phyloP scores from a whole-genome alignment of 2,888 invertebrate species.

The Autographa pulchrina region DNA sequence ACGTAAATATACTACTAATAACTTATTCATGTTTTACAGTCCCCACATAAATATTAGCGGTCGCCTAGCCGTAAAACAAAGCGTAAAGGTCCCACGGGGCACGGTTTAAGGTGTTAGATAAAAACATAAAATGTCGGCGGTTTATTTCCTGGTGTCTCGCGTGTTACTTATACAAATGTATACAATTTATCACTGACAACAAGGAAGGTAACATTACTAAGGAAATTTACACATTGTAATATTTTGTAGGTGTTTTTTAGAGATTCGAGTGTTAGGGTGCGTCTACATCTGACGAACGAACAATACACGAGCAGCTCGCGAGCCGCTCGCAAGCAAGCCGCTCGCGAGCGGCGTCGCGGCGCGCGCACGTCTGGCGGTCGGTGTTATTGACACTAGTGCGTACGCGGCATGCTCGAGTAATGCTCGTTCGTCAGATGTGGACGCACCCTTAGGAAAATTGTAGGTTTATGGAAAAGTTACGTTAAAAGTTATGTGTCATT shows the following conservation, averaged over 20 bases:
- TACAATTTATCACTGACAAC: constrained; percentile 28
- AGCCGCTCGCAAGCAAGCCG: no score
- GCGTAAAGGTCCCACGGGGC: constrained; percentile 16
- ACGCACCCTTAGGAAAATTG: no score
- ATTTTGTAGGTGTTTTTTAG: constrained; percentile 24
- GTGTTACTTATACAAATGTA: constrained; percentile 37
- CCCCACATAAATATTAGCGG: not conserved
- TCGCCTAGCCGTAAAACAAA: constrained; percentile 18
- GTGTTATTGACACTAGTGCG: no score
- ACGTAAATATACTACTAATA: not conserved
- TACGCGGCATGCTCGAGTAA: no score
- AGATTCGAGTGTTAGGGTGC: not conserved
- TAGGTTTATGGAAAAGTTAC: not conserved
- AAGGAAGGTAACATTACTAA: constrained; percentile 9
- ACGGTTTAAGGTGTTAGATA: constrained; percentile 33
- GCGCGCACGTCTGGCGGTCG: no score
- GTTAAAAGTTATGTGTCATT: not conserved
- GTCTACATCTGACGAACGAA: no score
- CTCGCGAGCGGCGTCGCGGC: no score
- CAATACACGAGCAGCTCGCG: no score
- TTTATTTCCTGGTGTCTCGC: constrained; percentile 26
- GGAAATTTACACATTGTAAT: constrained; percentile 17
- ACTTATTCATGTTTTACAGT: not conserved
- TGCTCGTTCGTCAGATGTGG: no score
- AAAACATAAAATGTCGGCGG: constrained; percentile 30